These are phyloP conservation scores for Macrophya alboannulata DNA, from an alignment of 2,888 invertebrate genomes.

Conservation along the genomic window DNA sequence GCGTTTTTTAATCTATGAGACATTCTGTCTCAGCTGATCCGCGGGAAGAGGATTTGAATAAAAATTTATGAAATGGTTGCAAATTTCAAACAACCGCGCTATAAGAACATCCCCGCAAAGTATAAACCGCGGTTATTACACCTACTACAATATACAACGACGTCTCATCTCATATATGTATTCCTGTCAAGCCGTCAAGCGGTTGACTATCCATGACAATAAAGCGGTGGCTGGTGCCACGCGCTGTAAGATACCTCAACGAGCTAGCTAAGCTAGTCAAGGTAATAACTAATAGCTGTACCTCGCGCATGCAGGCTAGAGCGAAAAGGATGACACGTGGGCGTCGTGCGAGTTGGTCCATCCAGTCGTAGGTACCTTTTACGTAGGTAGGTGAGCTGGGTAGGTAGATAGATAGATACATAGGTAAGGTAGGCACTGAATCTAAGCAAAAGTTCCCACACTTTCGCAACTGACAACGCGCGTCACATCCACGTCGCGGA, in stretches of 20 bases:
- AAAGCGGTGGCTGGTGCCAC: constrained; percentile 48
- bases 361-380: neutral
- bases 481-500: constrained; percentile 63
- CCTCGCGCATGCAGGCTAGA: constrained; percentile 20
- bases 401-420: neutral
- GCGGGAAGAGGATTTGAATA: too few species aligned
- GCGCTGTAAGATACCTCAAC: constrained; percentile 25
- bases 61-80: too few species aligned
- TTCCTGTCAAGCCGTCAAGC: constrained; percentile 33
- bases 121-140: neutral
- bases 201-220: constrained; percentile 53
- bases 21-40: neutral
- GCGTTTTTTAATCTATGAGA: neutral
- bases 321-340: constrained; percentile 56
- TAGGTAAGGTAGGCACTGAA: neutral
- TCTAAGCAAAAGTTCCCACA: constrained; percentile 43
- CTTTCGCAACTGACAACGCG: constrained; percentile 59
- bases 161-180: neutral
- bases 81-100: neutral
- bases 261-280: constrained; percentile 20
- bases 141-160: constrained; percentile 4
- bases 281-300: constrained; percentile 47
- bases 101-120: constrained; percentile 40
- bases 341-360: constrained; percentile 51
- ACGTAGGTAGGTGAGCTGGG: neutral